These are phyloP conservation scores for Aporophyla lueneburgensis DNA, from an alignment of 2,888 invertebrate genomes.

Conservation along the genomic window DNA sequence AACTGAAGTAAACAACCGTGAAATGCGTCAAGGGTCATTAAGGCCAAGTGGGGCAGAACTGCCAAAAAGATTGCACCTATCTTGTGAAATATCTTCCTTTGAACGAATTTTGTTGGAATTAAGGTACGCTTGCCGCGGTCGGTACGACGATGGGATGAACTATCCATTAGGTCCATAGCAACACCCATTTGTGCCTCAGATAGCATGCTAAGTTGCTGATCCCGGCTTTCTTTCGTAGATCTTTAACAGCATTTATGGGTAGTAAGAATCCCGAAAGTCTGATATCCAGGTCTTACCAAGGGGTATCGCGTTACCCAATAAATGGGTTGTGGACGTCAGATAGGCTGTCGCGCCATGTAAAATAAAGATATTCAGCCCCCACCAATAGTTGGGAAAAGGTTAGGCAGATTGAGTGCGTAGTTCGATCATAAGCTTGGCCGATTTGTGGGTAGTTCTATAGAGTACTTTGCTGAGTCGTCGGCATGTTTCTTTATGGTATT, in stretches of 20 bases:
- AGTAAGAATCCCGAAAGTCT: not conserved
- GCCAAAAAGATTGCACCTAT: slow-evolving; percentile 64
- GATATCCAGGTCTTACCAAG: not conserved
- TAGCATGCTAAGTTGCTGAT: not conserved
- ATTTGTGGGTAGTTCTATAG: slow-evolving; percentile 3
- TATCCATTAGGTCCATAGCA: too few species aligned
- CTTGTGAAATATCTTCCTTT: slow-evolving; percentile 54
- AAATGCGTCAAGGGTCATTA: slow-evolving; percentile 70
- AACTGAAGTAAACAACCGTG: slow-evolving; percentile 71
- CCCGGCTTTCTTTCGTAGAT: not conserved
- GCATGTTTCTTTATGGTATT: too few species aligned
- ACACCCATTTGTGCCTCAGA: not conserved
- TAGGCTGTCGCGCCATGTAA: not conserved
- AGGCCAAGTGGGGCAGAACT: slow-evolving; percentile 67
- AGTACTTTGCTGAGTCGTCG: slow-evolving; percentile 6
- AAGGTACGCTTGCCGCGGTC: not conserved
- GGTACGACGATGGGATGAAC: not conserved
- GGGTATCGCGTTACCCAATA: not conserved
- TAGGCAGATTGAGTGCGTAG: not conserved
- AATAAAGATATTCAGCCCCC: not conserved
- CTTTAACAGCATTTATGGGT: not conserved
- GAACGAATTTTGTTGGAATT: slow-evolving; percentile 19
- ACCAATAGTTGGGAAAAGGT: not conserved
- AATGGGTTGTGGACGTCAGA: too few species aligned
- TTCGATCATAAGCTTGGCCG: not conserved